Base-by-base conservation (phyloP, 2,888 invertebrate species). In the Adelognathus sp. region DNA sequence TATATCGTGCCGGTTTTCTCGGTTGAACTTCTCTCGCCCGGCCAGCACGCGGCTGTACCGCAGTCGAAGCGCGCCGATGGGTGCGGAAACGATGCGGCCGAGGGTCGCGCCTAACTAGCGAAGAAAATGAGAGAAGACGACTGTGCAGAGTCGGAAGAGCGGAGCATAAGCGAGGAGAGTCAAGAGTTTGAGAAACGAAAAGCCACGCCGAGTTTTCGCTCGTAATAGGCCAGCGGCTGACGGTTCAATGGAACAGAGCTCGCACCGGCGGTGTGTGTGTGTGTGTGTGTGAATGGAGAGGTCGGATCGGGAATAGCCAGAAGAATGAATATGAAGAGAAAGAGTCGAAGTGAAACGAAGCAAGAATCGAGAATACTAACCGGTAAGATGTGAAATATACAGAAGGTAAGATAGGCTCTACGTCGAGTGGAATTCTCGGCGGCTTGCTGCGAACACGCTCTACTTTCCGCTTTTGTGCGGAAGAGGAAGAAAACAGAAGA, bases 371-470 rank as follows among this genome's bases (percentile, higher is more conserved):
- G 58, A 36, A 44, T 21, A 11, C 16, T 39, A n/a, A 64, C 41
- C 33, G 72, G 66, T 44, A 66, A 60, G 50, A 29, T 24, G n/a
- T n/a, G n/a, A 18, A 31, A 31, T 54, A 64, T 29, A 66, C 33
- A 4, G 11, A n/a, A 24, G 24, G 3, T 4, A 24, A 50, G 46
- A 11, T 5, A 21, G 11, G 24, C 11, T 11, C 11, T 9, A n/a
- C 56, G 39, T 46, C 61, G 64, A 61, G 66, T 66, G 76, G 67
- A 61, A 72, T 67, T 50, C 72, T 46, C 52, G 14, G 54, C 44
- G 27, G 60, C 66, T 77, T n/a, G n/a, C n/a, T 44, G 61, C 18
- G 76, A 60, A 61, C 72, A 72, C 61, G 66, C 72, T 77, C 24
- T 67, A 61, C 72, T 58, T 77, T 67, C 66, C 44, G 66, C 44